Conservation (phyloP, 2,888 invertebrate species). For the Melipona beecheii region DNA sequence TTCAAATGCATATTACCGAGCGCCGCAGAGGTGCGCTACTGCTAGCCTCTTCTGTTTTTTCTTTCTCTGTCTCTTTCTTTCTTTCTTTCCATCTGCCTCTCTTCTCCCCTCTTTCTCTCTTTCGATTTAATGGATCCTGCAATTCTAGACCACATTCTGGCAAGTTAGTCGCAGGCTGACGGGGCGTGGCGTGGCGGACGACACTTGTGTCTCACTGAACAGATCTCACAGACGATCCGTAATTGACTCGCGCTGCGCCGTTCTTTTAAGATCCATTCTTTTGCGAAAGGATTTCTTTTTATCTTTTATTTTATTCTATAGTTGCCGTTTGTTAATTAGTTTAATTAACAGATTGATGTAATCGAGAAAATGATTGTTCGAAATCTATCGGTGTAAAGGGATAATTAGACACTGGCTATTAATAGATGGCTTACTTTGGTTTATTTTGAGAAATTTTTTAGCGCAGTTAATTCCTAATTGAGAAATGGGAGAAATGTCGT, state of each 20-base stretch:
- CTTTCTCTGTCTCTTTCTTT: constrained; percentile 17
- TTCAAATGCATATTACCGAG: constrained; percentile 79
- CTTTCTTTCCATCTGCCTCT: background rate
- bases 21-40: constrained; percentile 80
- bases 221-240: no score
- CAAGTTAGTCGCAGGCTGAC: constrained; percentile 27
- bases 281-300: no score
- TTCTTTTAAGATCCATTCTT: no score
- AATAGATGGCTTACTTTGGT: background rate
- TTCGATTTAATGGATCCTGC: constrained; percentile 62
- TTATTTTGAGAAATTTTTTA: background rate
- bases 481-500: background rate
- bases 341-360: background rate
- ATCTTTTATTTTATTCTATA: no score
- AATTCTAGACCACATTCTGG: constrained; percentile 48
- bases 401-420: background rate
- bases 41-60: constrained; percentile 62
- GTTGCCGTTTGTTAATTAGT: background rate
- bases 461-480: background rate
- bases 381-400: no score
- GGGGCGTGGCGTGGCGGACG: no score
- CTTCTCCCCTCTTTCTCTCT: constrained; percentile 20
- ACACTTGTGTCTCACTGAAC: no score
- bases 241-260: no score
- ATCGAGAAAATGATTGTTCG: background rate